Evolutionary conservation across 2,113 vertebrate species (phyloP).

Genomic region (Gulo gulo): DNA sequence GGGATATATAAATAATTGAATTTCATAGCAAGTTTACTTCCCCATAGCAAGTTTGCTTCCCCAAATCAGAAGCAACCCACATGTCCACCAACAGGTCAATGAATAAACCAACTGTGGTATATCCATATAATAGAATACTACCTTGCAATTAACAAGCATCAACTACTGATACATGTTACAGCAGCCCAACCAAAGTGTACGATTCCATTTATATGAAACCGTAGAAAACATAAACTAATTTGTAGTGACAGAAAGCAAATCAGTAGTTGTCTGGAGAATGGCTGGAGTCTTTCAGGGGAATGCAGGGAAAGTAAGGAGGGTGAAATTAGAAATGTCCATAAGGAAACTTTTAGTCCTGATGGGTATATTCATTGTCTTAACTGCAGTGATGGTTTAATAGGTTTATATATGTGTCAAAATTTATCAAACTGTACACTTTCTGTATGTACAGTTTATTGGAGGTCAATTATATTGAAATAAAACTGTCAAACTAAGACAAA

Average conservation of each 20-base stretch:
- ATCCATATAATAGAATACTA: background rate
- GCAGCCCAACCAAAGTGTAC: background rate
- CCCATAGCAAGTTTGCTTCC: background rate
- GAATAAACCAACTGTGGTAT: background rate
- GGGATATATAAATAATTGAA: background rate
- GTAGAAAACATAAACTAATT: background rate
- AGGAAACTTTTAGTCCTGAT: background rate
- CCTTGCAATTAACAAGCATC: background rate
- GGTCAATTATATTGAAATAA: background rate
- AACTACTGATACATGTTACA: background rate
- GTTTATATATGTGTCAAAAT: background rate
- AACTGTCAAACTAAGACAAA: background rate
- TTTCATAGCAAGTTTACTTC: background rate
- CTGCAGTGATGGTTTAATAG: background rate
- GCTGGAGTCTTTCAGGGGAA: background rate
- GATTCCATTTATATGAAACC: background rate
- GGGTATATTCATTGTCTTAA: background rate
- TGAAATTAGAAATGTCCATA: background rate
- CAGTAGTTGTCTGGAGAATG: background rate
- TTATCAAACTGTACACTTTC: background rate
- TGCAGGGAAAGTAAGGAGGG: background rate
- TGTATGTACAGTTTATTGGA: background rate
- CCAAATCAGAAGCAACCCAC: background rate
- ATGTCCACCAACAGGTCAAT: background rate
- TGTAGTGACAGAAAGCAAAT: background rate